These are phyloP conservation scores for Mongoloraphidia duomilia DNA, from an alignment of 2,888 invertebrate species.

Conservation along the genomic window DNA sequence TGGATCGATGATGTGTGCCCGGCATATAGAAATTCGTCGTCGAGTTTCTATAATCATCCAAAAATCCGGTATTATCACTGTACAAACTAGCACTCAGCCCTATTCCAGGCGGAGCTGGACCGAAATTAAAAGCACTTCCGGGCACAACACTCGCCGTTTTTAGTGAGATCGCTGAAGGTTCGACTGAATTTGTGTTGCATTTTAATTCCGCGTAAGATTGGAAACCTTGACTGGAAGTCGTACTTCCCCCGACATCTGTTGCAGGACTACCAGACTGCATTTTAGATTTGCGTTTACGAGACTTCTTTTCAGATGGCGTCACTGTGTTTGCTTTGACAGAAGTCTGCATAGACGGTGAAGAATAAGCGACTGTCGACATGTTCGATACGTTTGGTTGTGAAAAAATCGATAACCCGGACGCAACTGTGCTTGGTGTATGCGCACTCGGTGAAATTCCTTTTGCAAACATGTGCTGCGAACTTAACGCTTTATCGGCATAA, in stretches of 20 bases:
- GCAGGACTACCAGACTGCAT: slow-evolving; percentile 16
- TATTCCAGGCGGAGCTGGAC: slow-evolving; percentile 47
- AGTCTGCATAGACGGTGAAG: background rate
- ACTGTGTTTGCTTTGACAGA: slow-evolving; percentile 8
- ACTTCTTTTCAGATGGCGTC: slow-evolving; percentile 12
- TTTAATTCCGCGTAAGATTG: slow-evolving; percentile 44
- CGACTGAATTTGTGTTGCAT: slow-evolving; percentile 20
- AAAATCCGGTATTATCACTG: slow-evolving; percentile 49
- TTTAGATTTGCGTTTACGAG: slow-evolving; percentile 15
- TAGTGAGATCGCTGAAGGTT: slow-evolving; percentile 39
- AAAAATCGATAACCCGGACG: slow-evolving; percentile 25
- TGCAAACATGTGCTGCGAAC: slow-evolving; percentile 23
- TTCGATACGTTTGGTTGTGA: slow-evolving; percentile 18
- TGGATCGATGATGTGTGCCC: slow-evolving; percentile 27
- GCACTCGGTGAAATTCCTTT: slow-evolving; percentile 23
- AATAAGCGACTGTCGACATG: background rate
- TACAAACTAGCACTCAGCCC: slow-evolving; percentile 40
- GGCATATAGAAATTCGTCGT: slow-evolving; percentile 44
- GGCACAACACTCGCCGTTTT: slow-evolving; percentile 60
- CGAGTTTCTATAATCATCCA: slow-evolving; percentile 50
- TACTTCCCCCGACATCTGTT: slow-evolving; percentile 15
- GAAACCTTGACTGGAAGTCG: slow-evolving; percentile 34
- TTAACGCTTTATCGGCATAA: slow-evolving; percentile 25
- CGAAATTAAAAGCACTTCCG: slow-evolving; percentile 75
- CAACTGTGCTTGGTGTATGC: slow-evolving; percentile 5